Base-by-base conservation (phyloP, 2,797 vertebrate species). In the Triplophysa bombifrons region DNA sequence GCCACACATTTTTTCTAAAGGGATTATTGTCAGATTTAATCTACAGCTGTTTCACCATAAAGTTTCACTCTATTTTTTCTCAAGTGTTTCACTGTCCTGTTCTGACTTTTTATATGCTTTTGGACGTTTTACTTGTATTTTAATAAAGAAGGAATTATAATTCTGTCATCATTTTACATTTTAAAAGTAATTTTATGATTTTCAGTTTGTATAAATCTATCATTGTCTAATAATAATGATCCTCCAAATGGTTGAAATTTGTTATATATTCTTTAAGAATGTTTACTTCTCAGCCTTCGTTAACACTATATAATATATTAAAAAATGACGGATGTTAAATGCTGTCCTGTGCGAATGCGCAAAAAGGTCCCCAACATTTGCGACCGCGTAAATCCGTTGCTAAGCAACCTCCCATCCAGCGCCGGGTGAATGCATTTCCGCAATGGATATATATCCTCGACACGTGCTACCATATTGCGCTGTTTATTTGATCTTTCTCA, bases 371-470 rank as follows among this genome's bases (percentile, higher is more conserved):
- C 69, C 56, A 25, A 25, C 53, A 20, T 44, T 58, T 56, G 55
- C 16, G 55, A 66, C 64, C 12, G 38, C 56, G 61, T 77, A 82
- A 84, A 75, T 58, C 73, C 53, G 91, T 93, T 86, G 85, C 92
- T 84, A 85, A 72, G 93, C 89, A 91, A 92, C 92, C 74, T 50
- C 87, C 85, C 88, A 88, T 90, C 87, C 87, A 78, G 80, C 85
- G 74, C 82, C 64, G 30, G 64, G 44, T 51, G 41, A 64, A 53
- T 38, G 78, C 55, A 55, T 73, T 85, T 83, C 83, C 79, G 86
- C 85, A 86, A 80, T 71, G 80, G 76, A 56, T 66, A 70, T 69
- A 84, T 75, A 50, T 66, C 65, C 66, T 2, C 17, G 50, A 55
- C 58, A 66, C 27, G 48, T 70, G 60, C 25, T 63, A 41, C 44